phyloP scores from a whole-genome alignment of 2,888 invertebrate species.

The Ochropacha duplaris region DNA sequence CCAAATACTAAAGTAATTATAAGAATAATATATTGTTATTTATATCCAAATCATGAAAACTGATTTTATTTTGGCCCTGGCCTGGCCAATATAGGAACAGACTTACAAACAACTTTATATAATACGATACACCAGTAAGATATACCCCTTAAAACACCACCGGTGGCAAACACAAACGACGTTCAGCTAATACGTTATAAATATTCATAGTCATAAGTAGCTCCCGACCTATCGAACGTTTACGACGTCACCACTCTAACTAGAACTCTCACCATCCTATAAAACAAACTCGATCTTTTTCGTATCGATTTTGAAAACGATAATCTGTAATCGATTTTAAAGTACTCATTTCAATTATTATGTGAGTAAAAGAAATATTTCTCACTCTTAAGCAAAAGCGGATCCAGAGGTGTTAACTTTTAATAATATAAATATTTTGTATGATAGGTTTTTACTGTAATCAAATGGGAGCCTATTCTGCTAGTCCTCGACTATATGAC shows the following conservation, averaged over 20 bases:
- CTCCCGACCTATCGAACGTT: slow-evolving; percentile 73
- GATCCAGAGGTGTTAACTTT: too few species aligned
- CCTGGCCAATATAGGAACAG: neutral
- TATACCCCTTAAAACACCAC: slow-evolving; percentile 54
- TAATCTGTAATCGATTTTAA: neutral
- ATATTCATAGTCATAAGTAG: slow-evolving; percentile 81
- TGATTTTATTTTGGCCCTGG: too few species aligned
- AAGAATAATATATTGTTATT: too few species aligned
- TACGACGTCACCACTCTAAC: slow-evolving; percentile 46
- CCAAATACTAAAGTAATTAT: too few species aligned
- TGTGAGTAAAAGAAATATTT: too few species aligned
- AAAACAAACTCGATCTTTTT: slow-evolving; percentile 12
- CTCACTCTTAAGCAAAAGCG: too few species aligned
- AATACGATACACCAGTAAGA: slow-evolving; percentile 16
- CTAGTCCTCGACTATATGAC: too few species aligned
- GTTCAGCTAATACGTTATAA: slow-evolving; percentile 78
- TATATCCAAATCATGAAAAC: too few species aligned
- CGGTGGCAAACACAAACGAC: slow-evolving; percentile 60
- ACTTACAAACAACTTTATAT: slow-evolving; percentile 2
- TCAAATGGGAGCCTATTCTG: too few species aligned
- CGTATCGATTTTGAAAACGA: neutral
- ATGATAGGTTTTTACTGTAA: too few species aligned
- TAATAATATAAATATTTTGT: too few species aligned
- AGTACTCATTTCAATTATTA: too few species aligned
- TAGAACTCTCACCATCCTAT: slow-evolving; percentile 31